Evolutionary conservation across 2,888 invertebrate species (phyloP).

Genomic region (Eledona agricola): DNA sequence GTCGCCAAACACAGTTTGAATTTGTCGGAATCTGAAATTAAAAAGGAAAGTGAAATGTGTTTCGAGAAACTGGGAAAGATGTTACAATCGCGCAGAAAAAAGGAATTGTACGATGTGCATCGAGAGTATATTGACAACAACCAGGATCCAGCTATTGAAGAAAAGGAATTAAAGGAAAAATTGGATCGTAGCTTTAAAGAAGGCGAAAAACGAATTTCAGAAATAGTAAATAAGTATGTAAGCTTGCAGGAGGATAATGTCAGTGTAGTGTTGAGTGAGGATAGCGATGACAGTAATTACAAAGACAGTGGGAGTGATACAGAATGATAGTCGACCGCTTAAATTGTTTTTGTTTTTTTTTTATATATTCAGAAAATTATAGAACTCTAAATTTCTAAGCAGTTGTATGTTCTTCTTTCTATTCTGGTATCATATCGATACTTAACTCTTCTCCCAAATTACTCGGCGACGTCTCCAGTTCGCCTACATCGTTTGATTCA

Average conservation of each 20-base stretch:
- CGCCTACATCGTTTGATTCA: constrained; percentile 81
- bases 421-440: constrained; percentile 70
- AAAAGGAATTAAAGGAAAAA: constrained; percentile 47
- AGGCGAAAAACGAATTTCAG: constrained; percentile 48
- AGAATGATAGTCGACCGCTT: background rate
- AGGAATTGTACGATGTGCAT: constrained; percentile 54
- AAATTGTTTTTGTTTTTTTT: constrained; percentile 2
- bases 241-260: constrained; percentile 44
- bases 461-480: constrained; percentile 83
- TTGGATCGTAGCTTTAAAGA: constrained; percentile 47
- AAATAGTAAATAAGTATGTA: constrained; percentile 50
- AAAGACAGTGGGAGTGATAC: constrained; percentile 22
- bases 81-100: constrained; percentile 52
- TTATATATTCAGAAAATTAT: background rate
- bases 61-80: constrained; percentile 55
- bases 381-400: constrained; percentile 1
- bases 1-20: constrained; percentile 45
- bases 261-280: constrained; percentile 41
- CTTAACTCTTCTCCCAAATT: constrained; percentile 82
- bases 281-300: constrained; percentile 43
- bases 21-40: constrained; percentile 47
- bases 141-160: constrained; percentile 53
- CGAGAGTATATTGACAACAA: constrained; percentile 10
- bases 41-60: constrained; percentile 51
- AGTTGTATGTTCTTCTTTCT: constrained; percentile 1